Conservation (phyloP, 2,888 invertebrate species). For the Athrips mouffetella region DNA sequence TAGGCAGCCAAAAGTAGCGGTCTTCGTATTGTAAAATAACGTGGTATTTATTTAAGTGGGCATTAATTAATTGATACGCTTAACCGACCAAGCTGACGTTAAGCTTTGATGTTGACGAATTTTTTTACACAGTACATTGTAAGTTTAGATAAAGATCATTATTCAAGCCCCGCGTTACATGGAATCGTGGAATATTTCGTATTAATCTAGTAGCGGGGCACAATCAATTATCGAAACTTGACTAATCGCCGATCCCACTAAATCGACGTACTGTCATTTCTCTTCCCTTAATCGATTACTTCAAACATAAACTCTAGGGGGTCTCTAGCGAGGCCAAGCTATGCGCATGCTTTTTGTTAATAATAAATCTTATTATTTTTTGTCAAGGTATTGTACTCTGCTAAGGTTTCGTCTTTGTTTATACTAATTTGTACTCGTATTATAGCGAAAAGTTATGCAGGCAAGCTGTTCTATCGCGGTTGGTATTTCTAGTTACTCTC, state of each 20-base stretch:
- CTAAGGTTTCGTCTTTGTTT: conserved; percentile 18
- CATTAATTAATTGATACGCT: conserved; percentile 17
- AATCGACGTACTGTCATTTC: conserved; percentile 75
- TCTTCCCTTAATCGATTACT: conserved; percentile 75
- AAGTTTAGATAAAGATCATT: conserved; percentile 35
- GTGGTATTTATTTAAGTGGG: conserved; percentile 14
- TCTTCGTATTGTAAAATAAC: conserved; percentile 1
- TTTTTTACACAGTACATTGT: conserved; percentile 17
- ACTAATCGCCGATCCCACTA: conserved; percentile 68
- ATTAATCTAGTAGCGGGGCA: conserved; percentile 71
- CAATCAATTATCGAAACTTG: conserved; percentile 75
- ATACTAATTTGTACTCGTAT: neutral
- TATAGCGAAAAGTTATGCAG: no score
- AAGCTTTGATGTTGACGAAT: conserved; percentile 21
- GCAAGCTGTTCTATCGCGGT: no score
- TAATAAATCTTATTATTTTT: conserved; percentile 59
- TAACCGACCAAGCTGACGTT: conserved; percentile 14
- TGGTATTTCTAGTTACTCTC: no score
- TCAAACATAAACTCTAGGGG: conserved; percentile 72
- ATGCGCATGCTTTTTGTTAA: conserved; percentile 55
- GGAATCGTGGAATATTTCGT: conserved; percentile 52
- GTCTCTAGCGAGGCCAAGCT: conserved; percentile 52
- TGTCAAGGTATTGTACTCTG: conserved; percentile 24
- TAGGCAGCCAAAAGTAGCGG: neutral
- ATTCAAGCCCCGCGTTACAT: conserved; percentile 43